Percentiles rank a stretch among this genome's conserved stretches.
Conservation (phyloP, 2,113 vertebrate genomes). For the Ciconia boyciana region DNA sequence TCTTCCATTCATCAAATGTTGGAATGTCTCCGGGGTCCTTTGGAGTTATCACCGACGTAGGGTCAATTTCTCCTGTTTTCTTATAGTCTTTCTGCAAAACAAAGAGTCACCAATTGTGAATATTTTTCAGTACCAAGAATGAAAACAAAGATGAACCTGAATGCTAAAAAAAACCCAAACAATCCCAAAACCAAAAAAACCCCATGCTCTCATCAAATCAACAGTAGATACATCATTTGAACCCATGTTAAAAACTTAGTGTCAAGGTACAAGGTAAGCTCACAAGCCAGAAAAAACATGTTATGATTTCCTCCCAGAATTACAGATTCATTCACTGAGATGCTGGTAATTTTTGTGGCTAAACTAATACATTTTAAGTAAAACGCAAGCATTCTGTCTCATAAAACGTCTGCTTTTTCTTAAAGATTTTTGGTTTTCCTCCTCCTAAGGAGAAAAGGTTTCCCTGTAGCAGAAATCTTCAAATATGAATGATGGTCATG, state of each 20-base stretch:
- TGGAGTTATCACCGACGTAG: slow-evolving; percentile 77
- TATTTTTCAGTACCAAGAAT: neutral
- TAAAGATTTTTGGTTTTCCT: neutral
- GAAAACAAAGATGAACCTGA: neutral
- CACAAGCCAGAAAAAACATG: neutral
- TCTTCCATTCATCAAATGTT: slow-evolving; percentile 99
- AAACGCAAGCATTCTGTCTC: neutral
- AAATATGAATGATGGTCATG: neutral
- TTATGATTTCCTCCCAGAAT: neutral
- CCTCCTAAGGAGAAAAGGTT: neutral
- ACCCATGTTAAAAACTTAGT: neutral
- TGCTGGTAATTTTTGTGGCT: neutral
- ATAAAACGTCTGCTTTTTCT: neutral
- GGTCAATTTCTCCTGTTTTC: slow-evolving; percentile 79
- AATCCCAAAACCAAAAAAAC: too few relatives aligned
- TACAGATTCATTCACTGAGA: neutral
- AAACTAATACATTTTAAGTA: neutral
- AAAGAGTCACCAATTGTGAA: neutral
- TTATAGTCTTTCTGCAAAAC: slow-evolving; percentile 71
- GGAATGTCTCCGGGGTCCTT: slow-evolving; percentile 95
- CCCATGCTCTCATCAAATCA: neutral
- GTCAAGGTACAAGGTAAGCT: neutral
- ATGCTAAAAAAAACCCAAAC: neutral
- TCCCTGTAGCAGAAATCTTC: neutral
- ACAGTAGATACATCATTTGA: neutral